Base-by-base conservation (phyloP, 37 sponge, comb jelly and placozoan species). In the Ianthella basta region DNA sequence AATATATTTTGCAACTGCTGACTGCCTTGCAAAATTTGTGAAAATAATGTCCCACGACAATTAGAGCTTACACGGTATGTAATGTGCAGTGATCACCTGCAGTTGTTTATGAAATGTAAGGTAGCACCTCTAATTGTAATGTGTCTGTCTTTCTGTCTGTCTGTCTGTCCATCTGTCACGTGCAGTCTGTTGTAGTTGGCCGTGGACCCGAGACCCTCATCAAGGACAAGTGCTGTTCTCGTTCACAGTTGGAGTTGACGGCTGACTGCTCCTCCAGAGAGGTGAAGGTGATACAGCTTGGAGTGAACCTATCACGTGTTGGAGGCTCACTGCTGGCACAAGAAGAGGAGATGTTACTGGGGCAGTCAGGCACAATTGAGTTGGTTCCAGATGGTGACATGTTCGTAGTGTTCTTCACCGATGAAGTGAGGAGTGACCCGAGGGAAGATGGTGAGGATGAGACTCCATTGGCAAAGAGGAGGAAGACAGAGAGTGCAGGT, bases 251-350 rank as follows among this genome's bases (percentile, higher is more conserved):
- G 3, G 91, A 91, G 56, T 55, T 94, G 27, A 87, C 65, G 41
- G 95, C 95, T 24, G 86, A 94, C 44, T 89, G 70, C 36, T 21
- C 27, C 72, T 81, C n/a, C 5, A 21, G 81, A 59, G 95, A 94
- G 63, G 79, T 94, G 13, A 55, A n/a, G 2, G 67, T 94, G 15
- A 83, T 54, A 34, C 89, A 88, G 19, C 60, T 85, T 34, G 92
- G 95, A 41, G 25, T 65, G 0, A 87, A 84, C 16, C 70, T 85
- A 24, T 88, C 91, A 13, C 35, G 29, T 39, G 91, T 87, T 40
- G 95, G 83, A 0, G 86, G 50, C 33, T 14, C 16, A 2, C 85
- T 89, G 56, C 19, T 81, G 59, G 56, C 33, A 41, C 60, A 41
- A 19, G 69, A 56, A n/a, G 83, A 74, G 30, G 80, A 87, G 30